Conservation (phyloP, 2,113 vertebrate species). For the Cygnus buccinator region DNA sequence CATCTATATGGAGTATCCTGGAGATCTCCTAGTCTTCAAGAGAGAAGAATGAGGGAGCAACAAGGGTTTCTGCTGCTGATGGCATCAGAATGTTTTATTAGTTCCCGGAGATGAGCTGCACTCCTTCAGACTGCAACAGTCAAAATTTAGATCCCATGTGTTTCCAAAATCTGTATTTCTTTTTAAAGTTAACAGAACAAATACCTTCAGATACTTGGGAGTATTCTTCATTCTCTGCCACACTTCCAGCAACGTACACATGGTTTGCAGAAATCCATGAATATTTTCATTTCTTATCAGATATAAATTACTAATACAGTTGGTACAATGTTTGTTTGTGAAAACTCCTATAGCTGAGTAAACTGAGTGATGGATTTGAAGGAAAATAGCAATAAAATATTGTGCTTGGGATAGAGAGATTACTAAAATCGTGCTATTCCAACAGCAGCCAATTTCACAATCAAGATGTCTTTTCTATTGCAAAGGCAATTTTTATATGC, state of each 20-base stretch:
- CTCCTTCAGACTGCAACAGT: background rate
- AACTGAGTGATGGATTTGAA: slow-evolving; percentile 45
- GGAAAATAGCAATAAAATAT: slow-evolving; percentile 53
- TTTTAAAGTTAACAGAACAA: background rate
- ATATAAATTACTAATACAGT: slow-evolving; percentile 51
- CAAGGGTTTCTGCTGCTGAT: background rate
- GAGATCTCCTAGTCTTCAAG: background rate
- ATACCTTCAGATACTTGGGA: background rate
- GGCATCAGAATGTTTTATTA: background rate
- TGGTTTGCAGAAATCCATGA: slow-evolving; percentile 38
- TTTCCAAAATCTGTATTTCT: slow-evolving; percentile 17
- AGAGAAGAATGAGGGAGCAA: background rate
- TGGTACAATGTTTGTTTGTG: slow-evolving; percentile 8
- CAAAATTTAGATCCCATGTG: background rate
- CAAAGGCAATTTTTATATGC: slow-evolving; percentile 42
- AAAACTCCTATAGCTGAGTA: background rate
- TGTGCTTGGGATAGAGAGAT: slow-evolving; percentile 35
- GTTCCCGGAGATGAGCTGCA: background rate
- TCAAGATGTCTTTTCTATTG: slow-evolving; percentile 58
- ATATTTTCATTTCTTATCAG: slow-evolving; percentile 61
- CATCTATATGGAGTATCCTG: background rate
- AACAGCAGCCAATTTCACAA: slow-evolving; percentile 54
- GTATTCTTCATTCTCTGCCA: slow-evolving; percentile 27
- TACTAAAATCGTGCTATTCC: slow-evolving; percentile 42
- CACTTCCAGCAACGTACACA: background rate